Evolutionary conservation across 1,140 invertebrate species (phyloP), one percentile per base, ranked within the genome.

Genomic region (Drosophila subobscura): DNA sequence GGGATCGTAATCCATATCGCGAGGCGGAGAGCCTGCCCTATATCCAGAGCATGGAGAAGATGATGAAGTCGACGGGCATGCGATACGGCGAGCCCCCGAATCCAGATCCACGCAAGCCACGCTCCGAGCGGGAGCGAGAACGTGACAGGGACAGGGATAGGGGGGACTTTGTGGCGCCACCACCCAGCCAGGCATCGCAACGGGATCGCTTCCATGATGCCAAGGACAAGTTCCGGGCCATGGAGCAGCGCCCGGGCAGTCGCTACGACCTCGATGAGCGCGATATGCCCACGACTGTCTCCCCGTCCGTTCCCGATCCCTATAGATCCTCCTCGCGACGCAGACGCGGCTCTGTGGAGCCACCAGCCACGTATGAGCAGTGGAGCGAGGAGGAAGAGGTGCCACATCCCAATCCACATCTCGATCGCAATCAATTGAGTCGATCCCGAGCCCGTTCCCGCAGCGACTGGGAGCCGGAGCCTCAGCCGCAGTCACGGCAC

Each of bases 121-220:
- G 65, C 40, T 42, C 55, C 3, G 52, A 72, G 2, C 10, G 71
- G 6, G 57, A 52, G 5, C 8, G 59, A 0, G 59, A 56, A 1
- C 33, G 60, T 1, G 67, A 68, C 1, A n/a, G 63, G 10, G 40
- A 63, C 5, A 16, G 46, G n/a, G 57, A 63, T 1, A 47, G 71
- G 2, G 55, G 74, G 1, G 63, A 72, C 3, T 66, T 58, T 29
- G 51, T 50, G 41, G 41, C 22, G 6, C 20, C 25, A 53, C 46
- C 46, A 52, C 56, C 60, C 33, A 59, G 61, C 16, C 58, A 88
- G 50, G 91, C 92, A 3, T 94, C 94, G 37, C 95, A 95, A 0
- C 93, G 95, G 58, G 96, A 96, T 68, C 93, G 96, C 41, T 96
- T 96, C 89, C 95, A 96, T 76, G 96, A 96, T 77, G 96, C 96